Evolutionary conservation across 1,140 invertebrate genomes (phyloP).

Genomic region (Orussus abietinus): DNA sequence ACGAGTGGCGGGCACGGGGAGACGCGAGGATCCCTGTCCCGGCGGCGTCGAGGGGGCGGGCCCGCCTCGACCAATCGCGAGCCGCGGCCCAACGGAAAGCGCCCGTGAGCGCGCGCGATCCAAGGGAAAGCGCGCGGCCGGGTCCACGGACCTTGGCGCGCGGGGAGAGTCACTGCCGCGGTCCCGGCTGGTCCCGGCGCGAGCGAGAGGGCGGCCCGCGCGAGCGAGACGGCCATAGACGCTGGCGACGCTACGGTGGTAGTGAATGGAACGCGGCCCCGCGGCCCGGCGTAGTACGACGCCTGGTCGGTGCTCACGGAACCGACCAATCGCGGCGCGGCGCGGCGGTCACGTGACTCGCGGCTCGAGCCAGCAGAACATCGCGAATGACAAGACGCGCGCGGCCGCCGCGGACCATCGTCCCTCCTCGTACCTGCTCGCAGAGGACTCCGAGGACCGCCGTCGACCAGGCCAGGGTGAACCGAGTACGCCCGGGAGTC

Average conservation of each 20-base stretch:
- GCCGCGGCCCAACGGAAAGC: too few species aligned
- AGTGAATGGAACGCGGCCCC: slow-evolving; percentile 38
- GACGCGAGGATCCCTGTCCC: too few species aligned
- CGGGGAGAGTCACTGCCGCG: too few species aligned
- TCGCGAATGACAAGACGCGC: slow-evolving; percentile 18
- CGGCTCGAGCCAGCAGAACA: slow-evolving; percentile 11
- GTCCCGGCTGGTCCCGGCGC: too few species aligned
- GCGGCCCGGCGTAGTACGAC: slow-evolving; percentile 32
- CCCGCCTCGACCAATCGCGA: too few species aligned
- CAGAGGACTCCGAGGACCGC: not conserved
- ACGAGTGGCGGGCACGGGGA: too few species aligned
- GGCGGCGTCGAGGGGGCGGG: too few species aligned
- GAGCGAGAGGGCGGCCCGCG: slow-evolving; percentile 19
- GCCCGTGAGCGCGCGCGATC: too few species aligned
- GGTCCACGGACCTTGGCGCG: too few species aligned
- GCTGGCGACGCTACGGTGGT: slow-evolving; percentile 22
- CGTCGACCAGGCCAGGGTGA: slow-evolving; percentile 8
- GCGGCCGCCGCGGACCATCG: not conserved
- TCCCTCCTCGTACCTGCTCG: not conserved
- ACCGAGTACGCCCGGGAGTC: slow-evolving; percentile 23
- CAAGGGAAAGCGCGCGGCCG: too few species aligned
- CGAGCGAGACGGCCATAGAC: slow-evolving; percentile 16
- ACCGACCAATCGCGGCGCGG: slow-evolving; percentile 8
- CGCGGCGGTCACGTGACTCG: slow-evolving; percentile 14
- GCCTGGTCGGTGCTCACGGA: slow-evolving; percentile 10